Conservation (phyloP, 1,140 invertebrate species). For the Magallana angulata region DNA sequence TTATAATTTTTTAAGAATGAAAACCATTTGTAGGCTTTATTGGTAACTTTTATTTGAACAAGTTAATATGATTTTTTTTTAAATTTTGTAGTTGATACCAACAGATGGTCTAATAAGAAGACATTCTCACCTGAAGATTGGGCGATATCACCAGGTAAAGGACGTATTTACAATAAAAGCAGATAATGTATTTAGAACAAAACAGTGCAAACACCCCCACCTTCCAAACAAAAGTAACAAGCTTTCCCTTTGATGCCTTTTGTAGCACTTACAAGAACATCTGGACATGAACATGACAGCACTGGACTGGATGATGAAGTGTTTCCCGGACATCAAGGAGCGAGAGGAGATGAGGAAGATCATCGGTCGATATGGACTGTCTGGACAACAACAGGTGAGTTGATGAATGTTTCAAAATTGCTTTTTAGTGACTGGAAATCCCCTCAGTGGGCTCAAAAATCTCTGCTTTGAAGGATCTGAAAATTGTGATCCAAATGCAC, state of each 20-base stretch:
- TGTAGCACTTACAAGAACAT: constrained; percentile 94
- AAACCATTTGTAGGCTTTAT: no score
- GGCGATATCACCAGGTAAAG: constrained; percentile 94
- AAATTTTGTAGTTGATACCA: constrained; percentile 89
- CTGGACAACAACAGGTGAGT: constrained; percentile 94
- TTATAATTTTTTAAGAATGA: no score
- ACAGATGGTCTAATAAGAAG: constrained; percentile 97
- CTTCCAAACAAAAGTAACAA: no score
- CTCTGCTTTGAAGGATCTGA: no score
- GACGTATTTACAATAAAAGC: no score
- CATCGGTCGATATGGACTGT: constrained; percentile 97
- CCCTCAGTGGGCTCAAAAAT: no score
- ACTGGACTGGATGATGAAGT: constrained; percentile 98
- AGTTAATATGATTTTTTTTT: constrained; percentile 9
- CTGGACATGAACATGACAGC: constrained; percentile 96
- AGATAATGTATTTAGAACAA: no score
- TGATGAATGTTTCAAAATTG: no score
- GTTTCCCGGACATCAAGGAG: constrained; percentile 98
- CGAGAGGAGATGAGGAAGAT: constrained; percentile 99
- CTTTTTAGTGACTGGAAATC: no score
- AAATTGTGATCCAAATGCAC: no score
- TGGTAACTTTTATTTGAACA: no score
- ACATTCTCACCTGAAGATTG: constrained; percentile 98
- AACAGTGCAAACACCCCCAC: no score
- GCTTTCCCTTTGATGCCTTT: not conserved